phyloP scores from a whole-genome alignment of 2,113 vertebrate species.

The Semicossyphus pulcher region DNA sequence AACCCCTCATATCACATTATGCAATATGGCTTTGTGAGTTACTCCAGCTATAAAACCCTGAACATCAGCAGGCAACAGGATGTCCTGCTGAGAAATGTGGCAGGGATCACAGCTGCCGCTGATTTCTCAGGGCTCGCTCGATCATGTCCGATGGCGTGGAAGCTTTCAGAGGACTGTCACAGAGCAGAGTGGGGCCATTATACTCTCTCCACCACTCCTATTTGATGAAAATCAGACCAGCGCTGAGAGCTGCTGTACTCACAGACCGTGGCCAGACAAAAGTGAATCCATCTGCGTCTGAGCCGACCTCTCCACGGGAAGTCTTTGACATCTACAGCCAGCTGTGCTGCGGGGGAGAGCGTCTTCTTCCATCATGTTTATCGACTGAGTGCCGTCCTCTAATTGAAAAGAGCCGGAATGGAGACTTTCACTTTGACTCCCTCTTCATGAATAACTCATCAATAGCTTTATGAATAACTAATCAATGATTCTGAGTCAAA shows the following conservation, averaged over 20 bases:
- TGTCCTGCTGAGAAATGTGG: constrained; percentile 65
- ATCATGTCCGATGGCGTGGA: constrained; percentile 55
- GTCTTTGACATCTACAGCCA: constrained; percentile 69
- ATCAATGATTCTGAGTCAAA: constrained; percentile 58
- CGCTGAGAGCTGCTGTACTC: constrained; percentile 43
- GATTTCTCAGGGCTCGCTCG: constrained; percentile 50
- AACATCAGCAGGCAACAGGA: constrained; percentile 59
- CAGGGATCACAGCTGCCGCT: constrained; percentile 52
- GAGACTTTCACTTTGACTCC: constrained; percentile 55
- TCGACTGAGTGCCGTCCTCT: constrained; percentile 52
- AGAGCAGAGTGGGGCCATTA: constrained; percentile 63
- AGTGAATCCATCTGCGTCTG: constrained; percentile 46
- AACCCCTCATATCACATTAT: constrained; percentile 13
- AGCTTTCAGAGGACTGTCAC: constrained; percentile 64
- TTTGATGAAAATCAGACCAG: constrained; percentile 58
- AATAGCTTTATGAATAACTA: constrained; percentile 65
- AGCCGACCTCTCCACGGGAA: constrained; percentile 51
- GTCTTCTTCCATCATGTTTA: constrained; percentile 51
- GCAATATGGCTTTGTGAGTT: constrained; percentile 41
- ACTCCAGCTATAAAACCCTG: constrained; percentile 35
- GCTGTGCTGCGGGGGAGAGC: constrained; percentile 48
- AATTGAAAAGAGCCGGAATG: constrained; percentile 54
- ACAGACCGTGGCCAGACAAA: constrained; percentile 44
- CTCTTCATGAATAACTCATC: constrained; percentile 69
- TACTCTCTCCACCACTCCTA: constrained; percentile 43